These are phyloP conservation scores for Musca vetustissima DNA, from an alignment of 1,140 invertebrate genomes.

Conservation along the genomic window DNA sequence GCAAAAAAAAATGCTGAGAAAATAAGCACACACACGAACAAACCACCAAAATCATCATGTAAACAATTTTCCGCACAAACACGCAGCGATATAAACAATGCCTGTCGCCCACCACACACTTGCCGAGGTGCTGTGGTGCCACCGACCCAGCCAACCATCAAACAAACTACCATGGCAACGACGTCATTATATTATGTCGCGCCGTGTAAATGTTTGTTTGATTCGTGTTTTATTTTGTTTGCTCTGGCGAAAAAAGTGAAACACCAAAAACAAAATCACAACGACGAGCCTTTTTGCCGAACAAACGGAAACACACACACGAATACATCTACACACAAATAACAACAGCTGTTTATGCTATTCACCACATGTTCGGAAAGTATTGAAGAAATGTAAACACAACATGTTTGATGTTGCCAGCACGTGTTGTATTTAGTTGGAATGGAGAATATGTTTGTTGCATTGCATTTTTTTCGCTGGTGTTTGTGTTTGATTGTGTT, in stretches of 20 bases:
- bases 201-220: not conserved
- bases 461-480: not conserved
- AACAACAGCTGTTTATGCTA: not conserved
- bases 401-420: conserved; percentile 18
- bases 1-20: no score
- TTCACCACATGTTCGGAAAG: no score
- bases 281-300: not conserved
- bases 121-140: no score
- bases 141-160: no score
- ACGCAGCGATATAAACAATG: no score
- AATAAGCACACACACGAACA: not conserved
- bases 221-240: not conserved
- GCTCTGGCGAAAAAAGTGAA: not conserved
- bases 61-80: conserved; percentile 23
- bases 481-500: no score
- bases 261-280: not conserved
- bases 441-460: not conserved
- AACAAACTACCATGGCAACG: not conserved
- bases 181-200: not conserved
- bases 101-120: no score
- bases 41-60: conserved; percentile 10
- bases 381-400: conserved; percentile 14
- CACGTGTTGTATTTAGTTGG: conserved; percentile 9
- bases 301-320: no score
- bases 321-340: no score